Evolutionary conservation across 30 jellyfish, hydroid and myxozoan species (phyloP).

Genomic region (Calvadosia cruxmelitensis): DNA sequence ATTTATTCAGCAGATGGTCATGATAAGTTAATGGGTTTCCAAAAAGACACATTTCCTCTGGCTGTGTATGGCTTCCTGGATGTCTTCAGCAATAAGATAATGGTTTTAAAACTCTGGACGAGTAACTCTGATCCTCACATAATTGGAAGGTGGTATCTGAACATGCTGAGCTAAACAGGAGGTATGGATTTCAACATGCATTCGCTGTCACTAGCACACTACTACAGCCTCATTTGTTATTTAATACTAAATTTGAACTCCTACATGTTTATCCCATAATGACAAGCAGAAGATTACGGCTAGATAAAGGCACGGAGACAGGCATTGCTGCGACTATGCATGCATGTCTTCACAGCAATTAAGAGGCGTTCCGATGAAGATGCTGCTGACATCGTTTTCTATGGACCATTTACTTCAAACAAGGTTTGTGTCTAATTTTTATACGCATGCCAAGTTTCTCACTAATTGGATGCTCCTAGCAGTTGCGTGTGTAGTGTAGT

Average conservation of each 20-base stretch:
- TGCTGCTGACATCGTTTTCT: slow-evolving; percentile 34
- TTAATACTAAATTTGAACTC: too few relatives aligned
- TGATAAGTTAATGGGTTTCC: slow-evolving; percentile 54
- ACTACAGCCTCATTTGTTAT: too few relatives aligned
- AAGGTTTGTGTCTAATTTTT: neutral
- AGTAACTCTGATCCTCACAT: slow-evolving; percentile 23
- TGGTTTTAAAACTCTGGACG: slow-evolving; percentile 6
- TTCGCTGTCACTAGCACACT: too few relatives aligned
- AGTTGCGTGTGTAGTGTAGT: too few relatives aligned
- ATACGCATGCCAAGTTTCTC: too few relatives aligned
- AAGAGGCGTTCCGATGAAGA: slow-evolving; percentile 35
- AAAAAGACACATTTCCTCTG: slow-evolving; percentile 29
- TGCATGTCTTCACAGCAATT: slow-evolving; percentile 7
- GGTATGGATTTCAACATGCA: neutral
- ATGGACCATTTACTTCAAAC: slow-evolving; percentile 37
- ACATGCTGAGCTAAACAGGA: slow-evolving; percentile 6
- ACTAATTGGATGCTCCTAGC: too few relatives aligned
- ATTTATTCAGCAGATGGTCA: slow-evolving; percentile 42
- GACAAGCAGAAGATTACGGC: too few relatives aligned
- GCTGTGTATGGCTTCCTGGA: slow-evolving; percentile 42
- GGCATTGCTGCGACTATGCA: slow-evolving; percentile 32
- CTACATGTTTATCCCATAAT: too few relatives aligned
- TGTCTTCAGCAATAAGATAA: slow-evolving; percentile 16
- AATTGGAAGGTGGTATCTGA: slow-evolving; percentile 20
- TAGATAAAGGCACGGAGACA: slow-evolving; percentile 44